Base-by-base conservation (phyloP, 2,797 vertebrate genomes). In the Argentina silus region DNA sequence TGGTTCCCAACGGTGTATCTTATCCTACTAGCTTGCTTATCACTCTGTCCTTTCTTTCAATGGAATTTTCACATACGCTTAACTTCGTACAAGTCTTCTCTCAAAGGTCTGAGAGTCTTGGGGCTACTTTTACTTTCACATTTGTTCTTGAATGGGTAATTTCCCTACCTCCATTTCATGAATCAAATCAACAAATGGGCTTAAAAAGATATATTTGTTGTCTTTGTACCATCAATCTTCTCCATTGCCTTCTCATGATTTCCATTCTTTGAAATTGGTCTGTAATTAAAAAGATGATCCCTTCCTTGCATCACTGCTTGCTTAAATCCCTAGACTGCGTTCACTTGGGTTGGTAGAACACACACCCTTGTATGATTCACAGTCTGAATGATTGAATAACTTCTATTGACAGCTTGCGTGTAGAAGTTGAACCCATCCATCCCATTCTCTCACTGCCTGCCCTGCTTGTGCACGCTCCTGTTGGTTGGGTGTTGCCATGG, bases 401-500 rank as follows among this genome's bases (percentile, higher is more conserved):
- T 61, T 77, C 65, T 76, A 81, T 53, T 79, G 89, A 85, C 85
- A 86, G 67, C 80, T 83, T 55, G 62, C 15, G 48, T 67, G 76
- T n/a, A 56, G 56, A 44, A 6, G 23, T 6, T 59, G 21, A 3
- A 23, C 21, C 68, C 83, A 17, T 76, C 50, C 77, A 6, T 73
- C 45, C 68, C 80, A 65, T 60, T 21, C 71, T 72, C 76, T 83
- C 83, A 36, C 27, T 75, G 76, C 86, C 88, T 79, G 75, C 81
- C 86, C 87, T 59, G 69, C 85, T 90, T 89, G 69, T 85, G 83
- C 86, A 85, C 74, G 51, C 83, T 77, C 86, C 88, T 89, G 90
- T 90, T 92, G 88, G 88, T 86, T 92, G 87, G 89, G 88, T 87
- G 91, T 95, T 95, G 87, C 93, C 90, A 89, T 92, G 91, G 89